Percentiles rank a stretch among this genome's conserved stretches.
These are phyloP conservation scores for Crocidura indochinensis DNA, from an alignment of 2,797 vertebrate species.

Conservation along the genomic window DNA sequence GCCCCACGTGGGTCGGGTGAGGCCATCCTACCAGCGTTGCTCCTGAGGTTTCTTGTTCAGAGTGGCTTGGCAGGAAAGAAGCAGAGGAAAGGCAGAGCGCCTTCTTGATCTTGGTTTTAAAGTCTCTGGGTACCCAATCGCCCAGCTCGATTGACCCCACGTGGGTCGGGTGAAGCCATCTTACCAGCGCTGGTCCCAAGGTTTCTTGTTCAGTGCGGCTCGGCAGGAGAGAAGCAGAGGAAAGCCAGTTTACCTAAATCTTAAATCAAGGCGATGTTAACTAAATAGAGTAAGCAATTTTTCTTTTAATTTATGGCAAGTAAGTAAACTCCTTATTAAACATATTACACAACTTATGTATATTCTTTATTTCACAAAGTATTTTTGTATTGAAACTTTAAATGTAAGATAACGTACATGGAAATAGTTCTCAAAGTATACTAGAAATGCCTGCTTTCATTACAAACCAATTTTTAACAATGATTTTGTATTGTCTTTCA, in stretches of 20 bases:
- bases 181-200: too few relatives aligned
- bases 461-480: not conserved
- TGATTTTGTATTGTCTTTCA: not conserved
- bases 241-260: not conserved
- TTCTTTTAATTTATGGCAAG: not conserved
- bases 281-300: slow-evolving; percentile 2
- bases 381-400: slow-evolving; percentile 61
- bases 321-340: not conserved
- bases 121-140: too few relatives aligned
- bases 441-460: not conserved
- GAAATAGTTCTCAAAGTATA: not conserved
- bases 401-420: not conserved
- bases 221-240: too few relatives aligned
- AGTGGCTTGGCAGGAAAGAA: too few relatives aligned
- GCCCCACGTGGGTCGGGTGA: too few relatives aligned
- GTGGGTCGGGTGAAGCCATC: too few relatives aligned
- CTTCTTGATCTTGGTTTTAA: too few relatives aligned
- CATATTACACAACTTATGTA: not conserved
- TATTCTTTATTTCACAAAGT: not conserved
- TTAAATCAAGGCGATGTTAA: not conserved
- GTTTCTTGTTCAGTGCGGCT: too few relatives aligned
- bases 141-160: too few relatives aligned
- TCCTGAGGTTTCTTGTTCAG: too few relatives aligned
- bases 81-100: too few relatives aligned
- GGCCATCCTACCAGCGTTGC: too few relatives aligned